Base-by-base conservation (phyloP, 2,113 vertebrate species). In the Bambusicola thoracicus region DNA sequence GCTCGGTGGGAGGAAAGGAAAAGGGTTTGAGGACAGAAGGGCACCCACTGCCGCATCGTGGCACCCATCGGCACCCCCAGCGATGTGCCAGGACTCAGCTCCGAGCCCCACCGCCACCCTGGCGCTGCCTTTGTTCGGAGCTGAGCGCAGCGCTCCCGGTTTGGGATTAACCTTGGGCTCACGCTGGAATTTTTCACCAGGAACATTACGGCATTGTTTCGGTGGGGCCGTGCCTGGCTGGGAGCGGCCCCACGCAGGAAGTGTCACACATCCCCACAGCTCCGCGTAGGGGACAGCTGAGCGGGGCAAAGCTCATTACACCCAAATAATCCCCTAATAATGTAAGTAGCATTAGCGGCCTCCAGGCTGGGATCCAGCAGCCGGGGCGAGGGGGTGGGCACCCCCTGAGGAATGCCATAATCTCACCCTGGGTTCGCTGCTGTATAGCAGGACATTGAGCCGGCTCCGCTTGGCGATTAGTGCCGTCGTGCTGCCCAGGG, bases 221-320 rank as follows among this genome's bases (percentile, higher is more conserved):
- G 55, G 62, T 44, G 48, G 48, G 63, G 63, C 70, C 76, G 30
- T 36, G 80, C 65, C 78, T 56, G 93, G 82, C 87, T 69, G 46
- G 1, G 36, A 69, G 81, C 91, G 96, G 89, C 92, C 74, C 80
- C 5, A 7, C 3, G 24, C 92, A 92, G 90, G 92, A 96, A 97
- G 87, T 30, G 89, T 96, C 94, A 89, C 92, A 76, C 95, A 96
- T 43, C 55, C 30, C 83, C 74, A 67, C 59, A 73, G 66, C 86
- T 85, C 86, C 30, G 7, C 44, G 34, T 81, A 86, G 77, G 90
- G 90, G 66, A 89, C 92, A 87, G 94, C 87, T 77, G 86, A 96
- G 94, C 91, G 10, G 91, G 91, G 67, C 87, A 94, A 97, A 97
- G 95, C 95, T 97, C 95, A 97, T 97, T 97, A 97, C 83, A 85